phyloP scores from a whole-genome alignment of 2,113 vertebrate species.

The Mustelus asterias region DNA sequence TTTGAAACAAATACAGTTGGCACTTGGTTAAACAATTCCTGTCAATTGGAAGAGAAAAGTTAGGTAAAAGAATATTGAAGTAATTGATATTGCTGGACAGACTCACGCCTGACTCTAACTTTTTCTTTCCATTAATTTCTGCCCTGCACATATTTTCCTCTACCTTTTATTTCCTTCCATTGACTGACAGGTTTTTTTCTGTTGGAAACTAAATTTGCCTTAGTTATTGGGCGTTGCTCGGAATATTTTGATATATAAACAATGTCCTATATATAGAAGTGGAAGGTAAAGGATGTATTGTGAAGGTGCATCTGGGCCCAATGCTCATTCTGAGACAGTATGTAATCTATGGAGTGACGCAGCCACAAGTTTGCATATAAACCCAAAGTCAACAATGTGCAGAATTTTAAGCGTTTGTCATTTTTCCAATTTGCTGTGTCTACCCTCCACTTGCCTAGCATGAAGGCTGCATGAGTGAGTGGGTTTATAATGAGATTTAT shows the following conservation, averaged over 20 bases:
- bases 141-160: constrained; percentile 13
- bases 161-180: constrained; percentile 1
- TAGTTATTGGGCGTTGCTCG: neutral
- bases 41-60: neutral
- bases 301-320: neutral
- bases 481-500: neutral
- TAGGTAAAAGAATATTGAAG: constrained; percentile 3
- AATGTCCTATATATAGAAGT: constrained; percentile 19
- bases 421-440: neutral
- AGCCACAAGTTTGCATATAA: neutral
- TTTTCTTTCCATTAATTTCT: neutral
- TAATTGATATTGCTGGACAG: neutral
- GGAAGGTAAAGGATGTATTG: constrained; percentile 19
- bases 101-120: neutral
- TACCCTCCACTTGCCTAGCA: neutral
- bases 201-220: neutral
- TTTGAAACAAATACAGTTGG: neutral
- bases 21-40: neutral
- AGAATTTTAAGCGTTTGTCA: neutral
- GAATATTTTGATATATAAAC: constrained; percentile 32
- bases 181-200: neutral
- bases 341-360: constrained; percentile 10
- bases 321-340: constrained; percentile 8
- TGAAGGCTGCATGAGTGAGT: neutral
- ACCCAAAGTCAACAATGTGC: neutral